Conservation (phyloP, 2,888 invertebrate species). For the Microctonus brassicae region DNA sequence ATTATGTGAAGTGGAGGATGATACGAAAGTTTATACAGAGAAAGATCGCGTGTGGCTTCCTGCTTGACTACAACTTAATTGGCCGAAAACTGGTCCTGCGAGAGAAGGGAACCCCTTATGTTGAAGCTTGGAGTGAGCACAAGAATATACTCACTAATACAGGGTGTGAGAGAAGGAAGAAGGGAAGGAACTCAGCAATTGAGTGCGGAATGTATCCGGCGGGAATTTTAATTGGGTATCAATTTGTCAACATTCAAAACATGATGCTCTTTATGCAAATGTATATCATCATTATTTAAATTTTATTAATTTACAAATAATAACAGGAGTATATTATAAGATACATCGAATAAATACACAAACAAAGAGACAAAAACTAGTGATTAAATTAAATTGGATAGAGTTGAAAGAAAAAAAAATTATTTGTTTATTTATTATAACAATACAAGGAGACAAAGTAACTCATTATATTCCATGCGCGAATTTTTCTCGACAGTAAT, state of each 20-base stretch:
- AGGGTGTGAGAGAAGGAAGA: constrained; percentile 40
- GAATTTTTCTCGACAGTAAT: constrained; percentile 25
- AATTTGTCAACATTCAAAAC: constrained; percentile 53
- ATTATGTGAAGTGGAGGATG: constrained; percentile 29
- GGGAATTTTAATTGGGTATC: constrained; percentile 62
- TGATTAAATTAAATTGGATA: neutral
- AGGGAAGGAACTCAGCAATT: constrained; percentile 14
- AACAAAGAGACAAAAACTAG: neutral
- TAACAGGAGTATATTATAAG: too few relatives aligned
- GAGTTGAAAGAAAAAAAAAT: neutral
- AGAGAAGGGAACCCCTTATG: constrained; percentile 23
- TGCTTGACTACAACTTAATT: constrained; percentile 65
- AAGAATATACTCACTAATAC: constrained; percentile 7
- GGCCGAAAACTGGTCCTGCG: constrained; percentile 61
- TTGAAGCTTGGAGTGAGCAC: neutral
- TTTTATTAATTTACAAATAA: too few relatives aligned
- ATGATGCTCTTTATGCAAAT: constrained; percentile 2
- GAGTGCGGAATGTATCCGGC: constrained; percentile 25
- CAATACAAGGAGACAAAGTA: neutral
- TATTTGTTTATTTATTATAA: too few relatives aligned
- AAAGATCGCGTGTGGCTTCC: constrained; percentile 39
- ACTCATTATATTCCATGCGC: constrained; percentile 49
- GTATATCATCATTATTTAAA: neutral
- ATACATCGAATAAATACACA: too few relatives aligned
- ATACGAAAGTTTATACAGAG: too few relatives aligned